These are phyloP conservation scores for Zygogramma bicolorata DNA, from an alignment of 2,888 invertebrate species.

Conservation along the genomic window DNA sequence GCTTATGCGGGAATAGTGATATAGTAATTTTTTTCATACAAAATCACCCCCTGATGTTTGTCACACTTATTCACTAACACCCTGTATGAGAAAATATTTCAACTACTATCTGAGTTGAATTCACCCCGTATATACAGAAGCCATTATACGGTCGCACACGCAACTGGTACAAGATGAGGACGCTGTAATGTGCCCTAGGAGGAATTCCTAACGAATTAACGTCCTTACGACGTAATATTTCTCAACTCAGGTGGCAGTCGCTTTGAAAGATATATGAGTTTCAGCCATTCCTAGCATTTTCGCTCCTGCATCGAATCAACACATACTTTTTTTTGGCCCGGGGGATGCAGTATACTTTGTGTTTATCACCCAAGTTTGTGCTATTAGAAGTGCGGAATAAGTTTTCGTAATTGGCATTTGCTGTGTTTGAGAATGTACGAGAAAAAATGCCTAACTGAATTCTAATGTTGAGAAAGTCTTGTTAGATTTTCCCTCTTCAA, in stretches of 20 bases:
- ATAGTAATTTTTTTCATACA: no score
- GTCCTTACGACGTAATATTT: background rate
- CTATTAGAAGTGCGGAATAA: background rate
- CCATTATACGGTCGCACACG: background rate
- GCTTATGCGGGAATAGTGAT: no score
- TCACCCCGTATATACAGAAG: background rate
- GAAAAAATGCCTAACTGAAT: no score
- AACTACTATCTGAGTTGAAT: no score
- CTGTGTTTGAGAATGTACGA: no score
- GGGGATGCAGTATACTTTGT: background rate
- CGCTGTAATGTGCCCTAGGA: background rate
- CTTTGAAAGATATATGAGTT: conserved; percentile 3
- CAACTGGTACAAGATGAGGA: background rate
- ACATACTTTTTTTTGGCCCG: background rate
- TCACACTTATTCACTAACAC: no score
- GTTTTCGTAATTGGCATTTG: background rate
- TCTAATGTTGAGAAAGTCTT: no score
- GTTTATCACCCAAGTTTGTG: background rate
- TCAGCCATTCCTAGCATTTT: background rate
- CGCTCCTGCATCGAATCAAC: background rate
- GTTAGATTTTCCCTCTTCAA: no score
- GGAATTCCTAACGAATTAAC: conserved; percentile 6
- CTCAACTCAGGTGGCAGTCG: conserved; percentile 6
- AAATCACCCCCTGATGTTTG: no score
- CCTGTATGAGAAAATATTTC: no score